Evolutionary conservation across 2,888 invertebrate species (phyloP), one percentile per base, ranked within the genome.

Genomic region (Zygothrica quintamaculata): DNA sequence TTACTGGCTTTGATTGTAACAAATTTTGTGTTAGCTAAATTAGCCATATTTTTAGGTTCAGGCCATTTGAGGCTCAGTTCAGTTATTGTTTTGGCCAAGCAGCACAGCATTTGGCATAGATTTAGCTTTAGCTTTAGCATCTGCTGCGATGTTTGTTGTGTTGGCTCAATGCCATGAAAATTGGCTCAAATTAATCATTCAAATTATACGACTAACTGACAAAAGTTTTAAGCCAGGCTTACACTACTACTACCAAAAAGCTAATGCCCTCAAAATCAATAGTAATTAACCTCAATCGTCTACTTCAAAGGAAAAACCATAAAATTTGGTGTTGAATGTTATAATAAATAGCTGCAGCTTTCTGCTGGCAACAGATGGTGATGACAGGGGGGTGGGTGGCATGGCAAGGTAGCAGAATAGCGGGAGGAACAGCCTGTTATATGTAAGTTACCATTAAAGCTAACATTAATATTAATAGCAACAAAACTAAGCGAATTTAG

Each of bases 271-370:
- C 71, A 79, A 78, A 79, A 81, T 79, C 79, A 79, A 79, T 79
- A 79, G 82, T 79, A 82, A 82, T 80, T 80, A 80, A 80, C 80
- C 80, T 59, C 77, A 80, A 80, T 80, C 80, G 80, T 62, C 13
- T 16, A 37, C 18, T 22, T 22, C 18, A 22, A 22, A n/a, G n/a
- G n/a, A n/a, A n/a, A 22, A 22, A 22, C 3, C 18, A 22, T 3
- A 22, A 22, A 22, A 22, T 22, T 33, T 36, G 57, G 58, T 61
- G 67, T 76, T 68, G 68, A 76, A 5, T 5, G 64, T 40, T 42
- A 11, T 15, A 47, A 53, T 57, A 58, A 22, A 22, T 22, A 22
- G 18, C 18, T 22, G 18, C 18, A 3, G 18, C 18, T 22, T 2
- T 5, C 5, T 5, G 69, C 71, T 70, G 61, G 42, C 57, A 55